Percentiles rank a stretch among this genome's conserved stretches.
These are phyloP conservation scores for Dendrolimus punctatus DNA, from an alignment of 1,140 invertebrate genomes.

Conservation along the genomic window DNA sequence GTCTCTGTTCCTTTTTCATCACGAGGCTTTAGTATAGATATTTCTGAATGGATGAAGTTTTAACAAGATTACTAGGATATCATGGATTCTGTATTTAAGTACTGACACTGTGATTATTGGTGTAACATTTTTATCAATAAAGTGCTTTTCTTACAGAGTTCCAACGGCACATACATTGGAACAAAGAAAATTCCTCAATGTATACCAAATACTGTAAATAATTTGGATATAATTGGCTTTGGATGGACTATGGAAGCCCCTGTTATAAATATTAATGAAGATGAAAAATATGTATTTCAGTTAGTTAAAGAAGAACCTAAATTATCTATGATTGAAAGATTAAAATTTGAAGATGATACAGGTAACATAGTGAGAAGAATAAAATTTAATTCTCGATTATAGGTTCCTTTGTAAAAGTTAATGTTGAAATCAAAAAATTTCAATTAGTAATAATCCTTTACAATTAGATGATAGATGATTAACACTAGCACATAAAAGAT, in stretches of 20 bases:
- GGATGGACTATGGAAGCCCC: constrained; percentile 42
- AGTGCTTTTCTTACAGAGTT: constrained; percentile 40
- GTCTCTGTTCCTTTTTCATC: too few relatives aligned
- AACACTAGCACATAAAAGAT: too few relatives aligned
- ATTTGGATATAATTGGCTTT: constrained; percentile 48
- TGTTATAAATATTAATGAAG: constrained; percentile 32
- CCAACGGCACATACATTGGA: constrained; percentile 58
- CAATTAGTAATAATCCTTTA: too few relatives aligned
- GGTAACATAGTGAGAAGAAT: too few relatives aligned
- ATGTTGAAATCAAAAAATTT: too few relatives aligned
- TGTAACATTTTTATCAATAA: neutral
- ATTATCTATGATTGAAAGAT: constrained; percentile 25
- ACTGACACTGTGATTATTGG: neutral
- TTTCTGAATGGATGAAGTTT: too few relatives aligned
- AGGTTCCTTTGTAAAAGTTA: too few relatives aligned
- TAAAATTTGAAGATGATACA: constrained; percentile 36
- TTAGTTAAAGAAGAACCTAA: constrained; percentile 25
- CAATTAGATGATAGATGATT: too few relatives aligned
- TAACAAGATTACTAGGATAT: too few relatives aligned
- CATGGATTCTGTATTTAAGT: neutral
- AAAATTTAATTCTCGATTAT: too few relatives aligned
- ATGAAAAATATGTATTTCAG: constrained; percentile 56
- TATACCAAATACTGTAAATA: constrained; percentile 29
- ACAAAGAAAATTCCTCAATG: constrained; percentile 40
- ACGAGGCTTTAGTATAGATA: too few relatives aligned